Evolutionary conservation across 2,888 invertebrate genomes (phyloP).

Genomic region (Tolmerus cingulatus): DNA sequence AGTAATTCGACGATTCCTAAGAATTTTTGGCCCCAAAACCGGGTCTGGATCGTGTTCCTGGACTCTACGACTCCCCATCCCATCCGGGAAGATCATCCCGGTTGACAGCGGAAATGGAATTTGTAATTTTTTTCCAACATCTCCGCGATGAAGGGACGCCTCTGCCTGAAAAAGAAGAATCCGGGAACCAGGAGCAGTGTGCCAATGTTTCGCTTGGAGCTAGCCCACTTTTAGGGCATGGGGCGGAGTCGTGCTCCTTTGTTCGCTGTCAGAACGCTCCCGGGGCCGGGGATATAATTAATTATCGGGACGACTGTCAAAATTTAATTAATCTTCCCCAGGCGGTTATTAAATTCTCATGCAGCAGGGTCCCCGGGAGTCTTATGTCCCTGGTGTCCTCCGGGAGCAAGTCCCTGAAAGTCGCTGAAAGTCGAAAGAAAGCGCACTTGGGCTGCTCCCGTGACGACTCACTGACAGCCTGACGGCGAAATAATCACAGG

Average conservation of each 20-base stretch:
- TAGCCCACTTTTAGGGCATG: background rate
- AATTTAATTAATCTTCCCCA: conserved; percentile 44
- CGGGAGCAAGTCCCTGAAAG: background rate
- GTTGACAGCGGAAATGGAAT: conserved; percentile 16
- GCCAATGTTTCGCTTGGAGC: background rate
- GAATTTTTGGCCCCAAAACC: background rate
- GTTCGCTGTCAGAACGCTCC: background rate
- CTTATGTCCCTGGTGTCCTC: background rate
- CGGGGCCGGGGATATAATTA: conserved; percentile 36
- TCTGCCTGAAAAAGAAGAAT: background rate
- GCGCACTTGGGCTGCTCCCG: background rate
- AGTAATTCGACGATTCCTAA: conserved; percentile 11
- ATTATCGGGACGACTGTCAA: conserved; percentile 45
- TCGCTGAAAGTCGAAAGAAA: background rate
- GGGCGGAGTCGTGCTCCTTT: background rate
- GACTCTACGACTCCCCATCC: background rate
- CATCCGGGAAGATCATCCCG: background rate
- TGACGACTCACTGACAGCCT: background rate
- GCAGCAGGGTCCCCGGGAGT: background rate
- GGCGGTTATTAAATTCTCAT: conserved; percentile 21
- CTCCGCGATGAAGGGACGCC: background rate
- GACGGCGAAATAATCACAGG: background rate
- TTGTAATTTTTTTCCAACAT: conserved; percentile 2
- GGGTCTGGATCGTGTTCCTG: background rate
- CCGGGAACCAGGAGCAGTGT: background rate